Conservation (phyloP, 2,888 invertebrate genomes). For the Caenorhabditis sp. region DNA sequence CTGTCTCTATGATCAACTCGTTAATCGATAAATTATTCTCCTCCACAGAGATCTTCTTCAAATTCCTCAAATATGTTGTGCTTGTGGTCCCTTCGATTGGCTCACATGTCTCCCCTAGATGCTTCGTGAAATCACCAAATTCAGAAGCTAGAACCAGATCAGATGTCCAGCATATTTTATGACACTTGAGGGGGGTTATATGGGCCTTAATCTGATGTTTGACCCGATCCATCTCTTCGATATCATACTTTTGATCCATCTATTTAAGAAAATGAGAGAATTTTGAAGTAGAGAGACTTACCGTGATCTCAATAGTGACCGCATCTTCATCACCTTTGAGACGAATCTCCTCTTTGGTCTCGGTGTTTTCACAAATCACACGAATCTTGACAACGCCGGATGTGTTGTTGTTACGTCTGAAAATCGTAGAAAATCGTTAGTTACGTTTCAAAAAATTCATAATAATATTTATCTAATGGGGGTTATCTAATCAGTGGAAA, state of each 20-base stretch:
- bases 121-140: conserved; percentile 38
- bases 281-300: conserved; percentile 10
- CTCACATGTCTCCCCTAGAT: conserved; percentile 54
- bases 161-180: conserved; percentile 64
- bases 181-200: conserved; percentile 65
- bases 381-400: conserved; percentile 38
- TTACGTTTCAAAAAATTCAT: too few relatives aligned
- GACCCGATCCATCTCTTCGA: conserved; percentile 54
- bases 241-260: conserved; percentile 67
- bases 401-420: conserved; percentile 20
- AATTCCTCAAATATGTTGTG: conserved; percentile 45
- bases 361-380: conserved; percentile 46
- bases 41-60: conserved; percentile 33
- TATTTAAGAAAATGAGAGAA: too few relatives aligned
- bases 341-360: conserved; percentile 48
- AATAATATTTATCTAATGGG: too few relatives aligned
- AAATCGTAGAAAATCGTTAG: too few relatives aligned
- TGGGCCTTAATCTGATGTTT: conserved; percentile 62
- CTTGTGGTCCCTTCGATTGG: conserved; percentile 51
- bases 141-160: conserved; percentile 23
- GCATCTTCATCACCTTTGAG: conserved; percentile 44
- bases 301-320: conserved; percentile 55
- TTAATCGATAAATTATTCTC: conserved; percentile 24
- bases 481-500: too few relatives aligned
- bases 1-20: conserved; percentile 50